phyloP scores from a whole-genome alignment of 2,113 vertebrate species.

The Oreotragus oreotragus region DNA sequence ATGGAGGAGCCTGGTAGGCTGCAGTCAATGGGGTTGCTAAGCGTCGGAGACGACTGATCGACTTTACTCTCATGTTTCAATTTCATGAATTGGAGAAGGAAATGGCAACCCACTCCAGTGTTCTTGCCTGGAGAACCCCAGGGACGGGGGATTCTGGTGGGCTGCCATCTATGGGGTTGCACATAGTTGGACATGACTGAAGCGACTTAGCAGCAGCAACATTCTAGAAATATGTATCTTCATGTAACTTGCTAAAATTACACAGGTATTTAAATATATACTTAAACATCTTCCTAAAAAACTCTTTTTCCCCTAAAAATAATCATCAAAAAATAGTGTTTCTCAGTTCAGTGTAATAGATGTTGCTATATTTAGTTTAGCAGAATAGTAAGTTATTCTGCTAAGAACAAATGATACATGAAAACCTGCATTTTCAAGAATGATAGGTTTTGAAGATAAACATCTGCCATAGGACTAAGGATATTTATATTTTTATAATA shows the following conservation, averaged over 20 bases:
- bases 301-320: not conserved
- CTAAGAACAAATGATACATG: not conserved
- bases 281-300: not conserved
- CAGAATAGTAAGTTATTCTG: not conserved
- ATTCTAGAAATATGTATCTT: not conserved
- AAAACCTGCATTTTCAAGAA: slow-evolving; percentile 6
- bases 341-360: not conserved
- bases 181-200: too few relatives aligned
- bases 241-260: slow-evolving; percentile 3
- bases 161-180: too few relatives aligned
- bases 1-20: too few relatives aligned
- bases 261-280: not conserved
- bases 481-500: slow-evolving; percentile 20
- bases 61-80: too few relatives aligned
- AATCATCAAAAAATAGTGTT: not conserved
- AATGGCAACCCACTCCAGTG: too few relatives aligned
- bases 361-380: not conserved
- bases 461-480: not conserved
- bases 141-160: too few relatives aligned
- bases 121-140: too few relatives aligned
- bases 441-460: not conserved
- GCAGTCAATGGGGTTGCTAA: too few relatives aligned
- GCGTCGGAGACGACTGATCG: rapidly evolving
- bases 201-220: too few relatives aligned
- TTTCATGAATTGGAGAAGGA: too few relatives aligned